Evolutionary conservation across 2,113 vertebrate genomes (phyloP).

Genomic region (Ceyx cyanopectus): DNA sequence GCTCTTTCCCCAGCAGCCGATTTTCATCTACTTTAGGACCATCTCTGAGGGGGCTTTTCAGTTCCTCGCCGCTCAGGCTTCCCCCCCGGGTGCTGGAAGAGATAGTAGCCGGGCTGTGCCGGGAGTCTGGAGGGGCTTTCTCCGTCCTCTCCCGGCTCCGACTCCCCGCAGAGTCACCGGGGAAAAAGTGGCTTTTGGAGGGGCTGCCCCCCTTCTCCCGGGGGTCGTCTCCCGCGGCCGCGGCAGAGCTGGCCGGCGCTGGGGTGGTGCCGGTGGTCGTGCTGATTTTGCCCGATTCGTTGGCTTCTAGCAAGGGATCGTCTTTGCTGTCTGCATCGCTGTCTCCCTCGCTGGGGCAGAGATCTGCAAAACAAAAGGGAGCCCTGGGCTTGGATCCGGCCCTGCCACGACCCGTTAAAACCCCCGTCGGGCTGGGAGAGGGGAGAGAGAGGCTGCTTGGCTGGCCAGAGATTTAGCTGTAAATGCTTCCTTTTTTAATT

Average conservation of each 20-base stretch:
- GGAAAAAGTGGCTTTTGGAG: conserved; percentile 74
- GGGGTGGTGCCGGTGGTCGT: conserved; percentile 80
- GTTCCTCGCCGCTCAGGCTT: conserved; percentile 82
- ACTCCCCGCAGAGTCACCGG: conserved; percentile 68
- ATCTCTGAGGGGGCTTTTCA: conserved; percentile 85
- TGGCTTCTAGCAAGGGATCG: conserved; percentile 83
- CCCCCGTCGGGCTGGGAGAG: not conserved
- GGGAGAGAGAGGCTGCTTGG: not conserved
- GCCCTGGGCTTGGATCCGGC: not conserved
- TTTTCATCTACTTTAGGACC: conserved; percentile 86
- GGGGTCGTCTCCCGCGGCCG: conserved; percentile 76
- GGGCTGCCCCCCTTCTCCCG: conserved; percentile 85
- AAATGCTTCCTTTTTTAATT: not conserved
- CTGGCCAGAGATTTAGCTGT: not conserved
- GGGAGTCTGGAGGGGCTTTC: conserved; percentile 89
- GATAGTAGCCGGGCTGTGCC: conserved; percentile 91
- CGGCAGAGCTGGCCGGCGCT: conserved; percentile 30
- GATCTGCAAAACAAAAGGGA: conserved; percentile 76
- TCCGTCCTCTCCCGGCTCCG: conserved; percentile 82
- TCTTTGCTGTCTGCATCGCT: conserved; percentile 96
- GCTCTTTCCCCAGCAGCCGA: conserved; percentile 86
- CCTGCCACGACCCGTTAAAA: not conserved
- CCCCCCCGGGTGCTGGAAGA: conserved; percentile 89
- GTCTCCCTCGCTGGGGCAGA: conserved; percentile 93
- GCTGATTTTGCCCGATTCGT: conserved; percentile 89